Conservation (phyloP, 2,797 vertebrate species). For the Antrozous pallidus region DNA sequence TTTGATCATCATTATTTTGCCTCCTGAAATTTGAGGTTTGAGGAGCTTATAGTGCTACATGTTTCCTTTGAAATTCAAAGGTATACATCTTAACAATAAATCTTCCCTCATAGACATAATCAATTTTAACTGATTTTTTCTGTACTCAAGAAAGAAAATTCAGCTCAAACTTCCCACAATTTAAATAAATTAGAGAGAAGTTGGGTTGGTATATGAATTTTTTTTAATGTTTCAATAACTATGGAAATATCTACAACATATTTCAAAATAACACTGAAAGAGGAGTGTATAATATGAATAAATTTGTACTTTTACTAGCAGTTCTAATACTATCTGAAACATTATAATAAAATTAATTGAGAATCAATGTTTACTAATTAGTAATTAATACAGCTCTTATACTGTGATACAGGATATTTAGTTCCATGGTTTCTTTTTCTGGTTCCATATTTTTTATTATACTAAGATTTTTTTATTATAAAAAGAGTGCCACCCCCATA, state of each 20-base stretch:
- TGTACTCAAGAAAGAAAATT: background rate
- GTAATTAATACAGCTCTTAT: constrained; percentile 49
- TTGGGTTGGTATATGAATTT: background rate
- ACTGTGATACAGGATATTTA: constrained; percentile 51
- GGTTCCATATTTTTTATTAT: constrained; percentile 4
- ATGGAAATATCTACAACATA: background rate
- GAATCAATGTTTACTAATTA: constrained; percentile 55
- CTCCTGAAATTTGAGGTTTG: background rate
- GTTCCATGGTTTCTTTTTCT: constrained; percentile 26
- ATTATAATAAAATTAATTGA: constrained; percentile 49
- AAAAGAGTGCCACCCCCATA: background rate
- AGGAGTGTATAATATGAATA: background rate
- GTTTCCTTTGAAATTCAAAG: constrained; percentile 16
- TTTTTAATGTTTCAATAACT: constrained; percentile 7
- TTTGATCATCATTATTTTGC: background rate
- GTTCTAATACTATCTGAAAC: background rate
- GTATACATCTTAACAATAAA: background rate
- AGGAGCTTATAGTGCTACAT: background rate
- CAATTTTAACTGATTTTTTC: constrained; percentile 51
- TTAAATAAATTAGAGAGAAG: constrained; percentile 34
- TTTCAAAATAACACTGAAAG: constrained; percentile 32
- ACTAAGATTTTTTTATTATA: constrained; percentile 24
- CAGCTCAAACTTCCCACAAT: background rate
- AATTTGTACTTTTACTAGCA: constrained; percentile 5
- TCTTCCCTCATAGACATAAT: background rate